Base-by-base conservation (phyloP, 2,888 invertebrate genomes). In the Caenorhabditis becei region DNA sequence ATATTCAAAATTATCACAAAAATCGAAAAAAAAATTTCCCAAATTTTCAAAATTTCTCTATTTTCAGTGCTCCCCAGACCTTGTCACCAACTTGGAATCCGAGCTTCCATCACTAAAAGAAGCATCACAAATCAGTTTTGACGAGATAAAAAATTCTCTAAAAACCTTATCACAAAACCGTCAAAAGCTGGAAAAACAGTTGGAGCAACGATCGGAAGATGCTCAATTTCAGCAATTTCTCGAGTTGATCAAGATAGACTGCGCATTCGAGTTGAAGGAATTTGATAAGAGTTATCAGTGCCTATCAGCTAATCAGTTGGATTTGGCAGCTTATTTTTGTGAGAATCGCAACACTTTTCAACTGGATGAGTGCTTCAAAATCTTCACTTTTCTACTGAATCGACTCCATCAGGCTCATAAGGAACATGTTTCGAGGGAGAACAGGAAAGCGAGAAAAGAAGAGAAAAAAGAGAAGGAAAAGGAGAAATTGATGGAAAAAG, bases 291-390 rank as follows among this genome's bases (percentile, higher is more conserved):
- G 44, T 24, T 71, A 81, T 47, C 59, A 72, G 11, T 2, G 35
- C 3, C 41, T 86, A 16, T 37, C 44, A 0, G 75, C 63, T 8
- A 41, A 71, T 2, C 79, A 83, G 37, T 18, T 41, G 0, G 53
- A 77, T n/a, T 20, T 85, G 28, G 85, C 85, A 10, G 69, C 69
- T 20, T 85, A 85, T 54, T 85, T 85, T 32, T 85, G 85, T 56
- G 85, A 85, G 53, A 79, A 83, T 59, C 72, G 72, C 16, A 65
- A 82, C 47, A 83, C 84, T 4, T 89, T 90, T 70, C 86, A 87
- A 28, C 63, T 88, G 53, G 89, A 90, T 69, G 90, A 90, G 35
- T 89, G 90, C 44, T 81, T 90, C 67, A 90, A 89, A 77, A 89
- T 90, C 28, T 86, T 90, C 82, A 79, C 80, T 35, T 85, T 86